Base-by-base conservation (phyloP, 2,888 invertebrate species). In the Xanthia icteritia region DNA sequence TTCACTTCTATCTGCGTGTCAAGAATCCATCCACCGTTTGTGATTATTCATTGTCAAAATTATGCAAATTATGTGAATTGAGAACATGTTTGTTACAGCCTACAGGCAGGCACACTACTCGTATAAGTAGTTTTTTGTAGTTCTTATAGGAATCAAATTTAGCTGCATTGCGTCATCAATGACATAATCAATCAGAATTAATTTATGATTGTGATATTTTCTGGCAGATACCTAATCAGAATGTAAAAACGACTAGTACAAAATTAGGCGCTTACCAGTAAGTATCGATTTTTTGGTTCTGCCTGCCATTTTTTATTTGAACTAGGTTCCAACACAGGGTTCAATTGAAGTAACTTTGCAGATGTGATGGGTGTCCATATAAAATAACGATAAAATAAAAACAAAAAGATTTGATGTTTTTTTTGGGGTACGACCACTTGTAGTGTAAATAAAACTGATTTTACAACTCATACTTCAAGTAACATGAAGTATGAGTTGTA, bases 141-240 rank as follows among this genome's bases (percentile, higher is more conserved):
- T 27, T 54, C 17, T 8, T n/a, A n/a, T n/a, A 1, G 5, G n/a
- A 67, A 65, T 20, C 45, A 23, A n/a, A 56, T n/a, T 31, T 39
- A 60, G 13, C 15, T 1, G n/a, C n/a, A 72, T 83, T 81, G 39
- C 83, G 72, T 81, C 83, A 81, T 65, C 72, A 54, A 58, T 83
- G 77, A 83, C 71, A 65, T 83, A 69, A 72, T 67, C 67, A 68
- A 83, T 77, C 31, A 51, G 67, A 76, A 68, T 69, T 56, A 60
- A 66, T 58, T 73, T 56, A 31, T 65, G 17, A 54, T 36, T 60
- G 27, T 27, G 13, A 48, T 36, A 65, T 68, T 71, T 76, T 15
- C 54, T 20, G 15, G 4, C 36, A 20, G 65, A 8, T 66, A 23
- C 27, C 2, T 64, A 39, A 42, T 20, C n/a, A 42, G 48, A 56